Conservation (phyloP, 1,140 invertebrate species). For the Tetramorium parvispinum region DNA sequence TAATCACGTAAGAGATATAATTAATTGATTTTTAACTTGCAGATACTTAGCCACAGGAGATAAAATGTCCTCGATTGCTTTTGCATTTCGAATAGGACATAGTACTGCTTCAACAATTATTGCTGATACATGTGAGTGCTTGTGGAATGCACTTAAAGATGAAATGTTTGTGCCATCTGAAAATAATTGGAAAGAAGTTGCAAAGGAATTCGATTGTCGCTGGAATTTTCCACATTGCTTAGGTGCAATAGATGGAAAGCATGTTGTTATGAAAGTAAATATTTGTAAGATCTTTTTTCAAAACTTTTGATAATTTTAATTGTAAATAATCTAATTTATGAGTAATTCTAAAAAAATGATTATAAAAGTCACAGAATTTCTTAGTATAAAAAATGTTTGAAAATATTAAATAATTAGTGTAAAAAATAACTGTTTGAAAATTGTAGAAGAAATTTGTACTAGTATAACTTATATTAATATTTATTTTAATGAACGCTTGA, state of each 20-base stretch:
- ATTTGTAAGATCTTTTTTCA: no score
- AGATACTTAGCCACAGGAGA: not conserved
- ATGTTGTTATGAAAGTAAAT: not conserved
- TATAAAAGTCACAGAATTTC: no score
- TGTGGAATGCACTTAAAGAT: not conserved
- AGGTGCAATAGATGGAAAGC: not conserved
- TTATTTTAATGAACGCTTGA: no score
- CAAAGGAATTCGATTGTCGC: not conserved
- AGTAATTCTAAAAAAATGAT: no score
- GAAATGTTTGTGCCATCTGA: not conserved
- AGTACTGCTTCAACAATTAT: not conserved
- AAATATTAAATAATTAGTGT: no score
- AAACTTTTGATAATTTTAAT: no score
- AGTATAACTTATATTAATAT: no score
- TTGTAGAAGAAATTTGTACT: no score
- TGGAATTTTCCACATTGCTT: conserved; percentile 10
- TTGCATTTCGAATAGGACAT: not conserved
- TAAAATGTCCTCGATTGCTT: not conserved
- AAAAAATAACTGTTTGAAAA: no score
- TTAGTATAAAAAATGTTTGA: no score
- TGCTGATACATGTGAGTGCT: not conserved
- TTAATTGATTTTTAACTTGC: not conserved
- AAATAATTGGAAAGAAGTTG: not conserved
- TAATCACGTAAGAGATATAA: not conserved
- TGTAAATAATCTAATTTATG: no score